Percentiles rank a stretch among this genome's conserved stretches.
Conservation (phyloP, 1,140 invertebrate genomes). For the Meloidogyne exigua region DNA sequence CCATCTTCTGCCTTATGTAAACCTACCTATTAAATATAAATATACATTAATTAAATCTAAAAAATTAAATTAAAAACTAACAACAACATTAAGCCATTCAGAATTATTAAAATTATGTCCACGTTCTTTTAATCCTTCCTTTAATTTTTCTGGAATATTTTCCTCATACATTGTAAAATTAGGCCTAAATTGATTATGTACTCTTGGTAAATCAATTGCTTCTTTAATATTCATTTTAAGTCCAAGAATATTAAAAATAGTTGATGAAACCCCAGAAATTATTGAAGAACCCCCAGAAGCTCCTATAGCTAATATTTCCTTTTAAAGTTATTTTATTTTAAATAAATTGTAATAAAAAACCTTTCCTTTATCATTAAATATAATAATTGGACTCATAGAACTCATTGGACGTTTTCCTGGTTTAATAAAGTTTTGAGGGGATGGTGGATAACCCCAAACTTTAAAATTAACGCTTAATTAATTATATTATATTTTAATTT, state of each 20-base stretch:
- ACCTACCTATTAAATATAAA: background rate
- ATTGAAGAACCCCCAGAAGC: conserved; percentile 66
- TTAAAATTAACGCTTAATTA: conserved; percentile 65
- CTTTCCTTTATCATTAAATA: conserved; percentile 72
- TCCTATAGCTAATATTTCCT: conserved; percentile 71
- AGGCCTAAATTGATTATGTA: conserved; percentile 89
- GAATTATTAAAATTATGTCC: background rate
- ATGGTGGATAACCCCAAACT: conserved; percentile 74
- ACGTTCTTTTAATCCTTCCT: background rate
- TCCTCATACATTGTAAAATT: conserved; percentile 70
- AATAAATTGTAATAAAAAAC: conserved; percentile 56
- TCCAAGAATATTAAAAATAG: background rate
- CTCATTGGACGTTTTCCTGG: conserved; percentile 80
- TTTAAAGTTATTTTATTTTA: background rate
- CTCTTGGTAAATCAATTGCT: conserved; percentile 79
- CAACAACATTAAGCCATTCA: background rate
- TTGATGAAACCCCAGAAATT: conserved; percentile 35
- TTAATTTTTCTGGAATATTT: background rate
- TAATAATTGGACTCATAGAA: conserved; percentile 82
- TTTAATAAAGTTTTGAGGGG: conserved; percentile 76
- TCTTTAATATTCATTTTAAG: conserved; percentile 76
- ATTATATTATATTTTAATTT: background rate
- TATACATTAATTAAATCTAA: background rate
- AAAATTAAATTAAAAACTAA: background rate
- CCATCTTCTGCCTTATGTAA: conserved; percentile 3